A percentile compares a stretch with the other conserved stretches of the same genome.
These are phyloP conservation scores for Teleiodes luculella DNA, from an alignment of 2,888 invertebrate genomes.

Conservation along the genomic window DNA sequence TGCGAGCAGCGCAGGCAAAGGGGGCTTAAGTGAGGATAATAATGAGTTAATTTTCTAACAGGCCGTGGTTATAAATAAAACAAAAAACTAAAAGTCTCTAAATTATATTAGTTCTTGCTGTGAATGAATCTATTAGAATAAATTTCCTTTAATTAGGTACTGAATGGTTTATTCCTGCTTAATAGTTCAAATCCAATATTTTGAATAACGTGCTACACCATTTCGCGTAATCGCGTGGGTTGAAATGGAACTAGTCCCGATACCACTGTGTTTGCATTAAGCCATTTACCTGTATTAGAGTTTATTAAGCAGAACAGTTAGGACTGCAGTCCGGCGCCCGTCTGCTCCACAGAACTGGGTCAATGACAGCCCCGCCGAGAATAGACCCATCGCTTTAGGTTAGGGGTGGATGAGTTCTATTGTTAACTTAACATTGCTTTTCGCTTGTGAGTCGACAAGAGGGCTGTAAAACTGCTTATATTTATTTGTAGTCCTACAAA, in stretches of 20 bases:
- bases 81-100: too few species aligned
- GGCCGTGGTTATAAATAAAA: too few species aligned
- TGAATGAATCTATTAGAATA: too few species aligned
- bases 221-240: constrained; percentile 39
- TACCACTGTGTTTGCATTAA: constrained; percentile 48
- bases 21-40: too few species aligned
- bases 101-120: too few species aligned
- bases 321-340: constrained; percentile 48
- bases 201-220: too few species aligned
- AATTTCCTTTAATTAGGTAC: too few species aligned
- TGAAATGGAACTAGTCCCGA: constrained; percentile 39
- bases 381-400: constrained; percentile 66
- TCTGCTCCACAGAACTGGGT: constrained; percentile 61
- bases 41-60: too few species aligned
- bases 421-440: constrained; percentile 45
- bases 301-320: constrained; percentile 58
- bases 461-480: constrained; percentile 4
- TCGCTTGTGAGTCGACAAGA: not conserved
- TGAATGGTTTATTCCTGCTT: too few species aligned
- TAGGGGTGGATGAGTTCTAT: constrained; percentile 63
- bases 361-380: constrained; percentile 70
- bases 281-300: constrained; percentile 62
- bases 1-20: too few species aligned
- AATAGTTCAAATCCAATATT: too few species aligned
- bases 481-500: too few species aligned